Evolutionary conservation across 2,888 invertebrate species (phyloP).

Genomic region (Drosophila siamana): DNA sequence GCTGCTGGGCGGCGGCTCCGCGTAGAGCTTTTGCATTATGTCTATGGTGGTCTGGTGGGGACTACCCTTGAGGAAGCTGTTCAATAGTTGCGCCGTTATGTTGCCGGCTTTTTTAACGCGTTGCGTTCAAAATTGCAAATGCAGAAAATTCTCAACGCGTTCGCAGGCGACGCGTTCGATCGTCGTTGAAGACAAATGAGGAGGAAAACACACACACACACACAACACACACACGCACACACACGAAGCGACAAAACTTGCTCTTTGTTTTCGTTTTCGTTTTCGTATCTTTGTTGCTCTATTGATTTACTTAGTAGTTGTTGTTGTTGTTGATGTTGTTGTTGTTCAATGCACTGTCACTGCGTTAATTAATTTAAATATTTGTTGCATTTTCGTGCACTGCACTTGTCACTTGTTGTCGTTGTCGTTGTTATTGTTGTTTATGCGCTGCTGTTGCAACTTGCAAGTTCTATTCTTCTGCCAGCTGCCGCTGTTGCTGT

Average conservation of each 20-base stretch:
- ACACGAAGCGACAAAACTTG: slow-evolving; percentile 29
- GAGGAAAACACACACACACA: slow-evolving; percentile 28
- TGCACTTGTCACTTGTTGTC: slow-evolving; percentile 63
- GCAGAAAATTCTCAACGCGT: slow-evolving; percentile 44
- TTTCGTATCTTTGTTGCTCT: background rate
- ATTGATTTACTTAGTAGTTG: too few species aligned
- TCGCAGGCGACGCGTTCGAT: slow-evolving; percentile 49
- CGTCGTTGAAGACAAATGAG: slow-evolving; percentile 36
- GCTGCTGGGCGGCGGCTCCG: slow-evolving; percentile 83
- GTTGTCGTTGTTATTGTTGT: slow-evolving; percentile 28
- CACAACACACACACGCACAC: too few species aligned
- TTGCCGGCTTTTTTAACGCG: slow-evolving; percentile 78
- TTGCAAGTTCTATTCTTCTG: slow-evolving; percentile 41
- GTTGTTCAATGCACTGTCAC: slow-evolving; percentile 72
- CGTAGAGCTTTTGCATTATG: slow-evolving; percentile 86
- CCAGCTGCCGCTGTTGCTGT: slow-evolving; percentile 27
- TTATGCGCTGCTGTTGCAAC: too few species aligned
- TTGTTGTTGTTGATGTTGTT: slow-evolving; percentile 25
- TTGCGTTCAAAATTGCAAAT: slow-evolving; percentile 42
- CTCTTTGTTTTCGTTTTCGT: slow-evolving; percentile 26
- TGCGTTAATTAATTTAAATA: slow-evolving; percentile 56
- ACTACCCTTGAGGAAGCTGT: slow-evolving; percentile 84
- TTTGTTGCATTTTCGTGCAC: slow-evolving; percentile 66
- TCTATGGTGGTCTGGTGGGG: slow-evolving; percentile 85
- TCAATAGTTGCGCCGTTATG: slow-evolving; percentile 84